Evolutionary conservation across 2,113 vertebrate genomes (phyloP).

Genomic region (Mormoops blainvillei): DNA sequence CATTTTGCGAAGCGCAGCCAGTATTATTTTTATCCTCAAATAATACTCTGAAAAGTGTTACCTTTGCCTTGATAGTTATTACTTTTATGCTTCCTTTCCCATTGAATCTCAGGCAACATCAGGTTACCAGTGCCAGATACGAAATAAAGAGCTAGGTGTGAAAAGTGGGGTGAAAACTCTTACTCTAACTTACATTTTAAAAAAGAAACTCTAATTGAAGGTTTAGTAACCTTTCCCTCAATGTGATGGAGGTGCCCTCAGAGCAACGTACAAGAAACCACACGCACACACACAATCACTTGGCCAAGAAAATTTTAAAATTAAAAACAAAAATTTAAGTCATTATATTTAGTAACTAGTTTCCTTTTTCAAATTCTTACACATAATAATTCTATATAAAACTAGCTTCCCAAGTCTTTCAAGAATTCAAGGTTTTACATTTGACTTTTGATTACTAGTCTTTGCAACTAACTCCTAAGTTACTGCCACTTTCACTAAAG

Average conservation of each 20-base stretch:
- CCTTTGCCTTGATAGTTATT: neutral
- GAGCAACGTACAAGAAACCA: neutral
- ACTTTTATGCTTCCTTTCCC: neutral
- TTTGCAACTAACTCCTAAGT: neutral
- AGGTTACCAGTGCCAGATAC: neutral
- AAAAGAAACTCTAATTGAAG: neutral
- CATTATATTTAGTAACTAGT: neutral
- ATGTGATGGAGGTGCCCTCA: neutral
- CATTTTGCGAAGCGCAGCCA: neutral
- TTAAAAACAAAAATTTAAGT: neutral
- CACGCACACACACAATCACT: neutral
- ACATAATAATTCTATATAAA: neutral
- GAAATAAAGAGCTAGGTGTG: neutral
- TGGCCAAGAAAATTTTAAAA: neutral
- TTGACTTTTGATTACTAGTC: neutral
- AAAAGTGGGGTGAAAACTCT: neutral
- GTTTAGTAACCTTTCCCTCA: neutral
- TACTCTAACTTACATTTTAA: neutral
- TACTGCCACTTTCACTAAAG: neutral
- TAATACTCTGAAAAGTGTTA: neutral
- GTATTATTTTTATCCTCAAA: neutral
- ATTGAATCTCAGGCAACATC: neutral
- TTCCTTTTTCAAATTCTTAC: neutral
- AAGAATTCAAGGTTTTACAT: conserved; percentile 12
- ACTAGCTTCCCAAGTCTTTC: neutral